Evolutionary conservation across 2,888 invertebrate genomes (phyloP), one percentile per base, ranked within the genome.

Genomic region (Athalia cordata): DNA sequence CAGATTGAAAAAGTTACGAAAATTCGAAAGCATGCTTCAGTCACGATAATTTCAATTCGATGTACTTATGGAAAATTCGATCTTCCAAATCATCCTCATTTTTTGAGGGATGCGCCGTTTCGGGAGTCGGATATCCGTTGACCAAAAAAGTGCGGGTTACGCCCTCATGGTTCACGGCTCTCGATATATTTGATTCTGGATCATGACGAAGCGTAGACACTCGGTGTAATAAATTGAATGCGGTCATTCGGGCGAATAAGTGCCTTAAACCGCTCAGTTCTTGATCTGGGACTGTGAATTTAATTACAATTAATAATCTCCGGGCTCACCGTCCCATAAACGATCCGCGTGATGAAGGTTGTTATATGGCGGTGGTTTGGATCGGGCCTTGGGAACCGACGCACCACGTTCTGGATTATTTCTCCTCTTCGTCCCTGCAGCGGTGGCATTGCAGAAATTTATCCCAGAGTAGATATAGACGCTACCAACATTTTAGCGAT

Each of bases 261-360:
- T 82, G 82, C 81, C 82, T 82, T 81, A 83, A 85, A 83, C 83
- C 84, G 76, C 81, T 78, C 80, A 77, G 81, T 80, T 81, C 82
- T 82, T 83, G 82, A 84, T 85, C 81, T 83, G 79, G 81, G 81
- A 82, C 82, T 83, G 81, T 83, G 86, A 87, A 87, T 87, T 87
- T 87, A 87, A 87, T 87, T 87, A 87, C 85, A 86, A 87, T 87
- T 87, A 86, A 85, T 87, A 87, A 86, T 84, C 85, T 83, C 79
- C 78, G 78, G 80, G 82, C 82, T 81, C 79, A 75, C 79, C 82
- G 82, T 83, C 81, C 82, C 83, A 82, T 83, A 79, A 81, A 81
- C 82, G 83, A 84, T 83, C 83, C 83, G 29, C 29, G 29, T 29
- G 29, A 29, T 29, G 29, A 29, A 29, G 29, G 29, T 29, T 29